These are phyloP conservation scores for Ameiurus melas DNA, from an alignment of 2,113 vertebrate species.

Conservation along the genomic window DNA sequence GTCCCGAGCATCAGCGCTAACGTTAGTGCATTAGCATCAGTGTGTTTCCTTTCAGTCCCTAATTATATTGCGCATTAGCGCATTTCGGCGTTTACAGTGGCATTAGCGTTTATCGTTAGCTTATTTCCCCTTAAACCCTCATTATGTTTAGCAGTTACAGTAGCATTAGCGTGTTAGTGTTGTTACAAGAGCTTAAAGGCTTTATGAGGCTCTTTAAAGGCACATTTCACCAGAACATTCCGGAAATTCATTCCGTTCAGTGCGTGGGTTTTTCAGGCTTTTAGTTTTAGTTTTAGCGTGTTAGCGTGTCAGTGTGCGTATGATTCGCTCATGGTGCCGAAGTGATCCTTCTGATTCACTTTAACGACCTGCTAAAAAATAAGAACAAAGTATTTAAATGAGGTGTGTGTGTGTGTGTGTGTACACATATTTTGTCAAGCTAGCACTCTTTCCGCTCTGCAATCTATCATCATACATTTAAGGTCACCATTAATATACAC, in stretches of 20 bases:
- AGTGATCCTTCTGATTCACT: too few relatives aligned
- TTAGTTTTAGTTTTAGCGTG: too few relatives aligned
- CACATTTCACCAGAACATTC: not conserved
- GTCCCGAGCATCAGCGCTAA: not conserved
- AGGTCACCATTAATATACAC: not conserved
- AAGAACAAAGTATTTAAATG: too few relatives aligned
- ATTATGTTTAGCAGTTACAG: not conserved
- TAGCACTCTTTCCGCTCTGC: not conserved
- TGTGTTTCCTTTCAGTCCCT: not conserved
- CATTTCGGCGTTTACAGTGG: not conserved
- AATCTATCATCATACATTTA: not conserved
- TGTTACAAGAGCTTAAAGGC: not conserved
- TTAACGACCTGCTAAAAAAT: too few relatives aligned
- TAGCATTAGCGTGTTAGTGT: not conserved
- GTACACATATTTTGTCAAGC: not conserved
- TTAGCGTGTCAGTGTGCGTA: too few relatives aligned
- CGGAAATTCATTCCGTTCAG: not conserved
- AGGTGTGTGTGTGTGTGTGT: not conserved
- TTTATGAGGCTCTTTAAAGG: not conserved
- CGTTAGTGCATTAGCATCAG: not conserved
- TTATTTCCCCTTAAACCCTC: conserved; percentile 1
- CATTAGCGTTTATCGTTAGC: not conserved
- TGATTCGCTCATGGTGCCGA: too few relatives aligned
- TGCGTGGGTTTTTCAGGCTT: too few relatives aligned
- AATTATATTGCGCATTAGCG: not conserved